Base-by-base conservation (phyloP, 2,888 invertebrate species). In the Microctonus aethiopoides region DNA sequence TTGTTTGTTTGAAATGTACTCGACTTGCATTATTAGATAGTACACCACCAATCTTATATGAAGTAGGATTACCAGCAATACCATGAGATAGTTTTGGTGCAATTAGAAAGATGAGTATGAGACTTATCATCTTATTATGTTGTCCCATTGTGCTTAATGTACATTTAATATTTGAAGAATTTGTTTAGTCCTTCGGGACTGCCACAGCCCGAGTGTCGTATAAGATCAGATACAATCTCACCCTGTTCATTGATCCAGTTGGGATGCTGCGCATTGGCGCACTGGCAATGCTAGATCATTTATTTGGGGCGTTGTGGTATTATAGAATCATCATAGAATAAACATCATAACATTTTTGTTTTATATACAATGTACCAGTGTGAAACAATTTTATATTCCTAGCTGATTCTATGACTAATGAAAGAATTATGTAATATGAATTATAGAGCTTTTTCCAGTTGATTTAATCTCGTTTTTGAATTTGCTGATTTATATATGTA, bases 41-140 rank as follows among this genome's bases (percentile, higher is more conserved):
- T 1, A 97, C 96, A n/a, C 96, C 97, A 22, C 97, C 97, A 72
- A 97, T 95, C 82, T 95, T 95, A 87, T 94, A 96, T 77, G 91
- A 91, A 13, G 90, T 90, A 26, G 92, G 92, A 86, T 93, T 69
- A 16, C 63, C 60, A 9, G 52, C 29, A 9, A 60, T 65, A 16
- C 65, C 70, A 13, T 65, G 52, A 51, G 60, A 60, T 52, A 57
- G 36, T 54, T 13, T 54, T 52, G 54, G 16, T 24, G n/a, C 60
- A 7, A 39, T 24, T 20, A 57, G n/a, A n/a, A 61, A 65, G 26
- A 70, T 60, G 20, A 51, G 57, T 20, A 65, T 41, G 11, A 59
- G 26, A 39, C 39, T 39, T 46, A 51, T 72, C 32, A 29, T 46
- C 52, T 69, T 66, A 36, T 34, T 57, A 39, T 56, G 24, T 41